Evolutionary conservation across 2,797 vertebrate genomes (phyloP).

Genomic region (Ctenopoma multispine): DNA sequence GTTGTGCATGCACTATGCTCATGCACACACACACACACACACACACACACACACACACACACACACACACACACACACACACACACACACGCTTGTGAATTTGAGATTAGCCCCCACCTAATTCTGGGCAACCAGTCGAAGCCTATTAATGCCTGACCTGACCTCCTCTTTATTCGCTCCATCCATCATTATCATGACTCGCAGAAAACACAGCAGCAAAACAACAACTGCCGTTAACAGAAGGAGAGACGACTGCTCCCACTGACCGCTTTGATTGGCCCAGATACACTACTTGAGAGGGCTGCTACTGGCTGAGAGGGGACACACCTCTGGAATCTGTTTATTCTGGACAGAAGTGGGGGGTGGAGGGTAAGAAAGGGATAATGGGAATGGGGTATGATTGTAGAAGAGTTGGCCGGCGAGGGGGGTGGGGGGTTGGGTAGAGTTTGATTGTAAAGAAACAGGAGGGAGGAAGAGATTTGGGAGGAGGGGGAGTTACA

Average conservation of each 20-base stretch:
- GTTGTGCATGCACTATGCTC: background rate
- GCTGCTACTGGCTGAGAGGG: conserved; percentile 81
- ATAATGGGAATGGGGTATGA: conserved; percentile 42
- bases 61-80: background rate
- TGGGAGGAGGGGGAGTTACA: conserved; percentile 27
- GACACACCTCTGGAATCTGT: conserved; percentile 91
- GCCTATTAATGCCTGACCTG: conserved; percentile 75
- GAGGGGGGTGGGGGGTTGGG: too few species aligned
- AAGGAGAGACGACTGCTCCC: conserved; percentile 61
- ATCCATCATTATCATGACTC: conserved; percentile 74
- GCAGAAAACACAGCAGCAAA: conserved; percentile 73
- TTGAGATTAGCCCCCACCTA: conserved; percentile 65
- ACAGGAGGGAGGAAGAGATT: conserved; percentile 50
- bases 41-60: conserved; percentile 8
- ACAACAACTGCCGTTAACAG: conserved; percentile 82
- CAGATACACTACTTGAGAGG: conserved; percentile 35
- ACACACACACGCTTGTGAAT: conserved; percentile 47
- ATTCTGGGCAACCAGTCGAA: conserved; percentile 66
- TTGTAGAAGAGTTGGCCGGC: conserved; percentile 33
- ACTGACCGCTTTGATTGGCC: conserved; percentile 73
- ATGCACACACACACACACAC: background rate
- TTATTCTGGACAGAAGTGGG: conserved; percentile 70
- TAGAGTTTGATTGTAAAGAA: conserved; percentile 49
- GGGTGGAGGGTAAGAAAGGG: conserved; percentile 29
- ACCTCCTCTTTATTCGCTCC: conserved; percentile 74